These are phyloP conservation scores for Elegia similella DNA, from an alignment of 2,888 invertebrate species.

Conservation along the genomic window DNA sequence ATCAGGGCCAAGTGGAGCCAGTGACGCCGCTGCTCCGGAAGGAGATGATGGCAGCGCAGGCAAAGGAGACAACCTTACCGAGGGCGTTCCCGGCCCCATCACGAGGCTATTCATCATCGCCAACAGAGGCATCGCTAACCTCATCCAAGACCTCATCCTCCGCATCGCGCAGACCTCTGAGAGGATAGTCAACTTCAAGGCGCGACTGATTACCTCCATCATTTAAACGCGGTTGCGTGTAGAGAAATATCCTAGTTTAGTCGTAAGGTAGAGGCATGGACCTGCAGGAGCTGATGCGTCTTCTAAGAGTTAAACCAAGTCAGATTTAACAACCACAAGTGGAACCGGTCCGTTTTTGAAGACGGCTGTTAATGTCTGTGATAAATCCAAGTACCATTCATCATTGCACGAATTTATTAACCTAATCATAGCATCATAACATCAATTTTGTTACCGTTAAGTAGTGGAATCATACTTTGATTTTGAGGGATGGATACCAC, in stretches of 20 bases:
- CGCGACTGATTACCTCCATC: conserved; percentile 93
- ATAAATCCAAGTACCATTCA: conserved; percentile 12
- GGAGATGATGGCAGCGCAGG: conserved; percentile 79
- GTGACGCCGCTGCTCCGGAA: conserved; percentile 61
- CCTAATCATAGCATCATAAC: neutral
- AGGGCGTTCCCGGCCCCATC: conserved; percentile 93
- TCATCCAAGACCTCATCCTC: conserved; percentile 93
- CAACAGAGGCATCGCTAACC: conserved; percentile 92
- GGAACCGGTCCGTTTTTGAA: neutral
- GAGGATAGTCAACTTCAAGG: conserved; percentile 96
- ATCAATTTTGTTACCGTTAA: neutral
- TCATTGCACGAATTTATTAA: conserved; percentile 12
- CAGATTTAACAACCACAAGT: conserved; percentile 8
- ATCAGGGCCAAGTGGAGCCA: conserved; percentile 80
- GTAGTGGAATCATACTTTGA: too few relatives aligned
- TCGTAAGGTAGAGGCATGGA: conserved; percentile 36
- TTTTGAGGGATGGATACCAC: too few relatives aligned
- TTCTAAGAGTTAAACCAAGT: neutral
- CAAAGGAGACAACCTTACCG: conserved; percentile 86
- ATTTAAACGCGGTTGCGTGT: conserved; percentile 83
- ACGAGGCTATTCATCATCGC: conserved; percentile 93
- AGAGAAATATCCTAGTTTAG: conserved; percentile 56
- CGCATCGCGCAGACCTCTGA: conserved; percentile 95
- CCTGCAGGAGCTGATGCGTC: conserved; percentile 25
- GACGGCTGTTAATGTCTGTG: conserved; percentile 10